Evolutionary conservation across 2,113 vertebrate species (phyloP).

Genomic region (Labeo catla): DNA sequence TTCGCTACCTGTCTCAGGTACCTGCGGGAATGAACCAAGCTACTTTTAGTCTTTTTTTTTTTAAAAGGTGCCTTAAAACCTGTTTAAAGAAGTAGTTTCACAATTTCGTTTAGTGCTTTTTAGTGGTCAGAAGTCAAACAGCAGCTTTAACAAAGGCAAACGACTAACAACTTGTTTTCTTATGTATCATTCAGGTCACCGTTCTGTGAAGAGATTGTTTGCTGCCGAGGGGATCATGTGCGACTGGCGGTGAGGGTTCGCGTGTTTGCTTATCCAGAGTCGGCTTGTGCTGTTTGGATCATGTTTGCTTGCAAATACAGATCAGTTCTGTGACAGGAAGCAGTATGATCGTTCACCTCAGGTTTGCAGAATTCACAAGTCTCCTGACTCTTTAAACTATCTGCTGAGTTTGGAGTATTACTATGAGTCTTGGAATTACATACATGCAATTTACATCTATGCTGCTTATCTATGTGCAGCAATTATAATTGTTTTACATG

Average conservation of each 20-base stretch:
- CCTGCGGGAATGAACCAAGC: background rate
- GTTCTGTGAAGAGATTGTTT: constrained; percentile 94
- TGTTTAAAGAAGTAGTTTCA: background rate
- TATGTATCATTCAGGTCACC: constrained; percentile 79
- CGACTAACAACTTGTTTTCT: background rate
- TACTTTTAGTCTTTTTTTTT: background rate
- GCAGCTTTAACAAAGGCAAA: background rate
- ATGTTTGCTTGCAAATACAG: constrained; percentile 99
- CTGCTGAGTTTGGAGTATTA: constrained; percentile 13
- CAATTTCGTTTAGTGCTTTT: background rate
- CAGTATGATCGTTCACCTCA: background rate
- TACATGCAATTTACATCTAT: background rate
- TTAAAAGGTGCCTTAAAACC: background rate
- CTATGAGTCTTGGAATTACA: background rate
- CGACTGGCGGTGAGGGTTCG: constrained; percentile 90
- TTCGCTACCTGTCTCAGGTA: constrained; percentile 93
- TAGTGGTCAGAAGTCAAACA: background rate
- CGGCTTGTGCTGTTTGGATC: constrained; percentile 93
- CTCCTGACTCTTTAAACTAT: background rate
- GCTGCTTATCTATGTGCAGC: background rate
- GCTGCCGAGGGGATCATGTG: constrained; percentile 94
- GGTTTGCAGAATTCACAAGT: background rate
- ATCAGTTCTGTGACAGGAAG: constrained; percentile 83
- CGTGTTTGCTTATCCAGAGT: constrained; percentile 92
- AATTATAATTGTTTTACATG: background rate